Evolutionary conservation across 2,113 vertebrate species (phyloP).

Genomic region (Saccopteryx bilineata): DNA sequence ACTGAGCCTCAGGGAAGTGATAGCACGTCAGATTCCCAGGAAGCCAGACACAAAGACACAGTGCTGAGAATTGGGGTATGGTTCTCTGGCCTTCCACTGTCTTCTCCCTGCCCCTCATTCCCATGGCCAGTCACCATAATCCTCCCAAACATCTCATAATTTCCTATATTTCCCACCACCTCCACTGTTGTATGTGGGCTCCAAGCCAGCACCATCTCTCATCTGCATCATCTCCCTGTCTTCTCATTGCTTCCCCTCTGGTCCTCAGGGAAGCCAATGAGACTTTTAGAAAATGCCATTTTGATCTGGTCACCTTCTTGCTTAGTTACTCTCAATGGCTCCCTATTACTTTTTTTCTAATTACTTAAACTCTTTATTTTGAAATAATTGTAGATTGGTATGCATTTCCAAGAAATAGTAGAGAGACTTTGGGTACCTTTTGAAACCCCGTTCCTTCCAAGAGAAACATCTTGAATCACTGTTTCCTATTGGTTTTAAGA

Average conservation of each 20-base stretch:
- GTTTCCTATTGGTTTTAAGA: slow-evolving; percentile 29
- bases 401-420: background rate
- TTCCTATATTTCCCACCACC: background rate
- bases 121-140: background rate
- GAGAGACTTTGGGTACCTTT: background rate
- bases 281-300: background rate
- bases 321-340: background rate
- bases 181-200: fast-evolving
- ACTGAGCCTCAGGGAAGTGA: background rate
- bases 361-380: slow-evolving; percentile 15
- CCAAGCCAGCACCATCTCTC: background rate
- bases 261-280: background rate
- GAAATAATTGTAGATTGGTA: background rate
- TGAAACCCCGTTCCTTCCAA: background rate
- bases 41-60: background rate
- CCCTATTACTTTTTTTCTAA: background rate
- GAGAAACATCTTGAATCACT: background rate
- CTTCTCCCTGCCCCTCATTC: background rate
- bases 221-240: background rate
- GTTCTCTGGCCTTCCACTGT: background rate
- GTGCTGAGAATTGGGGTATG: background rate
- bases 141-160: background rate
- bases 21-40: too few species aligned
- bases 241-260: too few species aligned
- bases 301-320: background rate